Evolutionary conservation across 2,797 vertebrate species (phyloP).

Genomic region (Calcarius lapponicus): DNA sequence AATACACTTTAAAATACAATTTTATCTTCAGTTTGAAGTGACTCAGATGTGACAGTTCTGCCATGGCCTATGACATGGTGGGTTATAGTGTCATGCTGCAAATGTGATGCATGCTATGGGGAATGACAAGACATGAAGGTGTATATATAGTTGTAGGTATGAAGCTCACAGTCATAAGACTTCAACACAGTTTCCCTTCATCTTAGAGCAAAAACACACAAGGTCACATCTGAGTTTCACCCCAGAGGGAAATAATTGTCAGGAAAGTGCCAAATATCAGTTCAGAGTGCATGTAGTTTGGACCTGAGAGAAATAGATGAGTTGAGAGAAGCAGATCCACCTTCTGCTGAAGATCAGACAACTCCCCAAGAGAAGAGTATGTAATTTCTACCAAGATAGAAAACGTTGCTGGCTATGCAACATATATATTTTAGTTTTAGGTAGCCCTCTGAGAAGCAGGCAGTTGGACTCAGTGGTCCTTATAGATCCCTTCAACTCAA

Average conservation of each 20-base stretch:
- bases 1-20: not conserved
- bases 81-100: not conserved
- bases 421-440: not conserved
- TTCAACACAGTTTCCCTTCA: not conserved
- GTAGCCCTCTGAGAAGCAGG: not conserved
- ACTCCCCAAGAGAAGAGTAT: not conserved
- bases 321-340: not conserved
- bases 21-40: not conserved
- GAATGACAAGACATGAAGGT: not conserved
- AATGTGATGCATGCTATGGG: not conserved
- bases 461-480: not conserved
- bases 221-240: not conserved
- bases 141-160: not conserved
- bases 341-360: not conserved
- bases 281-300: not conserved
- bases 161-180: not conserved
- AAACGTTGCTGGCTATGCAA: not conserved
- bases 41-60: not conserved
- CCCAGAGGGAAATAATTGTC: not conserved
- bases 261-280: not conserved
- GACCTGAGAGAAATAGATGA: not conserved
- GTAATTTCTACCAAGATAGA: not conserved
- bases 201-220: not conserved
- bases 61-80: not conserved
- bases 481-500: not conserved